Evolutionary conservation across 2,888 invertebrate species (phyloP), one percentile per base, ranked within the genome.

Genomic region (Seladonia tumulorum): DNA sequence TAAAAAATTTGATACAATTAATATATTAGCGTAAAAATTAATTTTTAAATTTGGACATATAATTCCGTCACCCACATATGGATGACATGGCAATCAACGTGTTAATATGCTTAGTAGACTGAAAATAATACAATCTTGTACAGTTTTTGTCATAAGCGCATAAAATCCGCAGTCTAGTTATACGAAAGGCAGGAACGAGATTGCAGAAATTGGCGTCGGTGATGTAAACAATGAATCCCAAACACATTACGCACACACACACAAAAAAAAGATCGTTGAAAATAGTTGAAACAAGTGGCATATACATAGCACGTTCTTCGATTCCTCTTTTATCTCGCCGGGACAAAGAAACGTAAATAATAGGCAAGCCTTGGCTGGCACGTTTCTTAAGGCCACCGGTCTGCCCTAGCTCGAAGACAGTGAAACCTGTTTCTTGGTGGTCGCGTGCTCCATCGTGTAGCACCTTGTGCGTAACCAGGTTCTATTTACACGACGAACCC

Each of bases 401-500:
- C 83, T 22, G 39, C 14, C 53, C 29, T 66, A 66, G 42, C 42
- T 63, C 53, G 72, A 82, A 83, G 76, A 90, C 83, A 92, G 88
- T 91, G 88, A 82, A 81, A 93, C 92, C 93, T 93, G 93, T 85
- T 78, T 53, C 75, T 70, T 60, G 75, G 25, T 79, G 68, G 86
- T 88, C 87, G 87, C 86, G 88, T 89, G 88, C 81, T 85, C 84
- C 81, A 25, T 12, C 87, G 86, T 90, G 89, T 90, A 90, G 88
- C 91, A 93, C 92, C 91, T 93, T 92, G 84, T 91, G 87, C 87
- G 81, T 79, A 42, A 70, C 60, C 76, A 76, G 78, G 85, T 88
- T 91, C 89, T 89, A 90, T 92, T 92, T 91, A 85, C 86, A 88
- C 87, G 83, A 87, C 88, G 89, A 89, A 83, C 91, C 91, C 85